phyloP scores from a whole-genome alignment of 2,888 invertebrate species.

The Drosophila macrothrix region DNA sequence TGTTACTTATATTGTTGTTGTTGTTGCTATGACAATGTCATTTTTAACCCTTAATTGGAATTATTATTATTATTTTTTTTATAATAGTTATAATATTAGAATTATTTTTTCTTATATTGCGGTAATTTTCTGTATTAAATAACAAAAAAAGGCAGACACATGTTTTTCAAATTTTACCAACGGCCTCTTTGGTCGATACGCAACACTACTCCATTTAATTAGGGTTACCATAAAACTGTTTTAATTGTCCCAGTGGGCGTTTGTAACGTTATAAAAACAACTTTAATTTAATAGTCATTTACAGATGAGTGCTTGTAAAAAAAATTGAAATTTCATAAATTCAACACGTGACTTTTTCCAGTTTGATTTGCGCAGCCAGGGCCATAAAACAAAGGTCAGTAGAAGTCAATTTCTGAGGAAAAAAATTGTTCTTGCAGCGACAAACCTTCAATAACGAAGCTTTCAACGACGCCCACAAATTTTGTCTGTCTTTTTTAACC shows the following conservation, averaged over 20 bases:
- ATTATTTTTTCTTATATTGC: neutral
- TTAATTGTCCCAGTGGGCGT: constrained; percentile 44
- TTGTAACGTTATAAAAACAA: neutral
- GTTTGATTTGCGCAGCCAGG: constrained; percentile 37
- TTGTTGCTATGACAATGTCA: constrained; percentile 64
- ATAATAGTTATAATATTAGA: neutral
- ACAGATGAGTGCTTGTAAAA: neutral
- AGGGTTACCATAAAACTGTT: constrained; percentile 41
- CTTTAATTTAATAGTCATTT: neutral
- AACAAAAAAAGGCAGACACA: neutral
- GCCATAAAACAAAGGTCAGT: constrained; percentile 39
- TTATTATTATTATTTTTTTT: neutral
- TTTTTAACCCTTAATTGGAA: constrained; percentile 19
- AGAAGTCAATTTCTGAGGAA: constrained; percentile 42
- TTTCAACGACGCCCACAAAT: constrained; percentile 18
- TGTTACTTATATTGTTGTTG: constrained; percentile 24
- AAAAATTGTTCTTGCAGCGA: constrained; percentile 5
- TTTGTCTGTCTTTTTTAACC: constrained; percentile 48
- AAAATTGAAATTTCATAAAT: neutral
- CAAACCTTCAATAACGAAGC: constrained; percentile 46
- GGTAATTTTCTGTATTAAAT: neutral
- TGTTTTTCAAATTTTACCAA: neutral
- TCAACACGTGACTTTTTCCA: constrained; percentile 38
- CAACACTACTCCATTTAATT: constrained; percentile 55
- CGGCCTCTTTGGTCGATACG: constrained; percentile 24